Evolutionary conservation across 2,888 invertebrate genomes (phyloP).

Genomic region (Magallana nippona): DNA sequence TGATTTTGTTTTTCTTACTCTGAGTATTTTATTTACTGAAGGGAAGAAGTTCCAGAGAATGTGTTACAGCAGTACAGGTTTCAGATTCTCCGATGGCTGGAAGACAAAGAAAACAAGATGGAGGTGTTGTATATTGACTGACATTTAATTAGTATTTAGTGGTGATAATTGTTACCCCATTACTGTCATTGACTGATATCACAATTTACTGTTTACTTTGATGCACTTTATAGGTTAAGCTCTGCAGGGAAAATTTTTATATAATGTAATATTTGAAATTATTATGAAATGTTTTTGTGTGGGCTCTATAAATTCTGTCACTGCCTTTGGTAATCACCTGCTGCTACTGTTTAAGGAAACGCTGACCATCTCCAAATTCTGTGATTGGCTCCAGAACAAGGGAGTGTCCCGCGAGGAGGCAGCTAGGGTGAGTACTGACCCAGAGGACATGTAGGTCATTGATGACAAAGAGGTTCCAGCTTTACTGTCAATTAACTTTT

Average conservation of each 20-base stretch:
- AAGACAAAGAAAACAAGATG: constrained; percentile 70
- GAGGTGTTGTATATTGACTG: constrained; percentile 60
- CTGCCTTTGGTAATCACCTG: not conserved
- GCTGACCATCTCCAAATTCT: constrained; percentile 75
- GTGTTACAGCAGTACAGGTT: constrained; percentile 74
- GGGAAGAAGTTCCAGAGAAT: constrained; percentile 76
- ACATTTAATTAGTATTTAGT: too few relatives aligned
- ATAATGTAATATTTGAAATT: too few relatives aligned
- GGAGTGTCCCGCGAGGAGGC: constrained; percentile 75
- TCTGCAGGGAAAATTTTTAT: too few relatives aligned
- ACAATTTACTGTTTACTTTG: too few relatives aligned
- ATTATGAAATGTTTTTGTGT: not conserved
- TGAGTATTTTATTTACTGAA: constrained; percentile 48
- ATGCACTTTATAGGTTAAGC: too few relatives aligned
- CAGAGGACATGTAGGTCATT: too few relatives aligned
- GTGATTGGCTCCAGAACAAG: constrained; percentile 75
- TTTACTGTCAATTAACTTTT: too few relatives aligned
- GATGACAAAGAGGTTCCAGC: too few relatives aligned
- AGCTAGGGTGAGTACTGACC: constrained; percentile 63
- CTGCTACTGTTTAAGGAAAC: constrained; percentile 66
- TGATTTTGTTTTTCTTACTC: not conserved
- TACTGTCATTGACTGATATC: too few relatives aligned
- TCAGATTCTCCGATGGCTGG: constrained; percentile 75
- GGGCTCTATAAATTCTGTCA: not conserved
- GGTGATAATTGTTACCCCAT: too few relatives aligned